phyloP scores from a whole-genome alignment of 2,797 vertebrate species.

The Acrossocheilus wenchowensis region DNA sequence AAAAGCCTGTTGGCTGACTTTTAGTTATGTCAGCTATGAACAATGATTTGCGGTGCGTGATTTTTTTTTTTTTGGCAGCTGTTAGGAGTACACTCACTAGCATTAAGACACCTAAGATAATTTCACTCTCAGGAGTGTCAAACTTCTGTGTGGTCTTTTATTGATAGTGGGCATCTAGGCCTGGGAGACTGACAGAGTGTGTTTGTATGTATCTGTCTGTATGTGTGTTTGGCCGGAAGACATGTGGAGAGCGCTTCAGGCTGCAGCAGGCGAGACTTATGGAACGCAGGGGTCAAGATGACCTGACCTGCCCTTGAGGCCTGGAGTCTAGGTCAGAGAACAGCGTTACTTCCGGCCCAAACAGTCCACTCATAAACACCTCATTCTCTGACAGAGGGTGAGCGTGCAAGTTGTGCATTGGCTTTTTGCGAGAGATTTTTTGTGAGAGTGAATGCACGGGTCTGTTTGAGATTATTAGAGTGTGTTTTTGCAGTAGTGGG shows the following conservation, averaged over 20 bases:
- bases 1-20: neutral
- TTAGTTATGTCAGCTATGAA: neutral
- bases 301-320: conserved; percentile 73
- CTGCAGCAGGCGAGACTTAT: conserved; percentile 58
- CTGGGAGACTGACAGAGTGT: conserved; percentile 25
- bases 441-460: conserved; percentile 38
- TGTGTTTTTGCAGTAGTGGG: conserved; percentile 41
- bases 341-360: conserved; percentile 52
- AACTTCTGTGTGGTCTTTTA: conserved; percentile 17
- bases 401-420: conserved; percentile 4
- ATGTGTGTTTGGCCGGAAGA: conserved; percentile 57
- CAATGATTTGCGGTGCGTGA: neutral
- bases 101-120: neutral
- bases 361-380: conserved; percentile 58
- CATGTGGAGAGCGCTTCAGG: conserved; percentile 56
- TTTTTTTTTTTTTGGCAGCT: neutral
- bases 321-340: conserved; percentile 64
- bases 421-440: conserved; percentile 31
- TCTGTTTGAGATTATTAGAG: conserved; percentile 44
- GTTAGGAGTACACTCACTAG: neutral
- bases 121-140: neutral
- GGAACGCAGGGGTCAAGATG: conserved; percentile 75
- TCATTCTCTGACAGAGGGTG: conserved; percentile 39
- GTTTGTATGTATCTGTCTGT: conserved; percentile 38
- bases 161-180: neutral